phyloP scores from a whole-genome alignment of 2,113 vertebrate species.

The Hypanus sabinus region DNA sequence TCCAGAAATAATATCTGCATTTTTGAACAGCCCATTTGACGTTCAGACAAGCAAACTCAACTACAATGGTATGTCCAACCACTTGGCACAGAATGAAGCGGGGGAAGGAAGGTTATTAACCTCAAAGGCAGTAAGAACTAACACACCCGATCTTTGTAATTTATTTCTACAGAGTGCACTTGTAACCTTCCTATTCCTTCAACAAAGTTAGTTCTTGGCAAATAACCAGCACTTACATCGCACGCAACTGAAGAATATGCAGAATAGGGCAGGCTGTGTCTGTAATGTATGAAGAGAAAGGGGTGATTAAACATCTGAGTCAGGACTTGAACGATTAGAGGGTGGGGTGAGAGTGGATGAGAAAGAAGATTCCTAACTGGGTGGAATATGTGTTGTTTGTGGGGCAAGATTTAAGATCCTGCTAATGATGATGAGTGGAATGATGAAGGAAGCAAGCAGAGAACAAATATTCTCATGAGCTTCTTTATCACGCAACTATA shows the following conservation, averaged over 20 bases:
- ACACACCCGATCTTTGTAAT: not conserved
- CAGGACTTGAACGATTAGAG: not conserved
- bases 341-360: not conserved
- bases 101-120: constrained; percentile 18
- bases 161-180: not conserved
- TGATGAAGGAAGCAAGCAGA: not conserved
- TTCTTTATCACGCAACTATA: not conserved
- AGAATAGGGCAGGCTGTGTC: not conserved
- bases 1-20: constrained; percentile 27
- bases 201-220: not conserved
- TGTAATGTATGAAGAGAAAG: not conserved
- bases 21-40: not conserved
- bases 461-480: too few relatives aligned
- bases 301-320: not conserved
- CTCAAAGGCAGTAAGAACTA: not conserved
- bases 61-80: constrained; percentile 11
- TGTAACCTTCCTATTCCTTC: not conserved
- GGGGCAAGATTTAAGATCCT: not conserved
- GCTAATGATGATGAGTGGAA: too few relatives aligned
- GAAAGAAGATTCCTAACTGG: not conserved
- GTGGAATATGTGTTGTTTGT: not conserved
- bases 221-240: not conserved
- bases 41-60: constrained; percentile 26
- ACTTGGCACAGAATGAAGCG: constrained; percentile 24
- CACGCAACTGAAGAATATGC: not conserved